Conservation (phyloP, 1,140 invertebrate species). For the Eriocheir sinensis region DNA sequence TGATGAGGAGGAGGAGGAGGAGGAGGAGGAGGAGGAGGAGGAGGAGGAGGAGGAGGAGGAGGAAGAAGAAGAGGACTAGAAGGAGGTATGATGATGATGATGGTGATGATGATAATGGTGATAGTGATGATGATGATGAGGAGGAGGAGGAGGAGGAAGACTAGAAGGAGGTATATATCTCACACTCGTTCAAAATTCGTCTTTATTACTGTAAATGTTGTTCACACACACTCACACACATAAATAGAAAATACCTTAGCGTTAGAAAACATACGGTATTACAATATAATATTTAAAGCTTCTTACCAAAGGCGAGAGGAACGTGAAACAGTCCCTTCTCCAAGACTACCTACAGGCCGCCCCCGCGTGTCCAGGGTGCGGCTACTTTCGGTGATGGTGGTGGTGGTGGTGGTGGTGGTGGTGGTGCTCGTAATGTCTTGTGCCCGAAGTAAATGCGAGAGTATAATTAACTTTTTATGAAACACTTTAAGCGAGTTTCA, state of each 20-base stretch:
- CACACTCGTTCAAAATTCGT: not conserved
- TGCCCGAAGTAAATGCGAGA: not conserved
- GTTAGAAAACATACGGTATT: conserved; percentile 55
- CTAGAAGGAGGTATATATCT: too few relatives aligned
- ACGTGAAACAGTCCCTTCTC: not conserved
- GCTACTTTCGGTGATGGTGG: not conserved
- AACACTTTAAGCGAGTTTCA: too few relatives aligned
- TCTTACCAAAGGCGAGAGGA: conserved; percentile 45
- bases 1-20: too few relatives aligned
- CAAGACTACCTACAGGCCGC: not conserved
- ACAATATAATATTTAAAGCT: conserved; percentile 65
- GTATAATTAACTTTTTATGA: too few relatives aligned
- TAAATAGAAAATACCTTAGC: conserved; percentile 60
- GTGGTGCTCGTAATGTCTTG: not conserved
- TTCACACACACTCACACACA: conserved; percentile 56
- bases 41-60: too few relatives aligned
- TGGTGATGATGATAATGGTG: too few relatives aligned
- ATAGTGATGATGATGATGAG: too few relatives aligned
- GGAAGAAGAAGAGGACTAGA: too few relatives aligned
- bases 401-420: not conserved
- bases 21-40: too few relatives aligned
- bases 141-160: too few relatives aligned
- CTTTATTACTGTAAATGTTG: conserved; percentile 27
- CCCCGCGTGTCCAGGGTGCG: conserved; percentile 39
- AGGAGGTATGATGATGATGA: too few relatives aligned